phyloP scores from a whole-genome alignment of 2,113 vertebrate species.

The Herpailurus yagouaroundi region DNA sequence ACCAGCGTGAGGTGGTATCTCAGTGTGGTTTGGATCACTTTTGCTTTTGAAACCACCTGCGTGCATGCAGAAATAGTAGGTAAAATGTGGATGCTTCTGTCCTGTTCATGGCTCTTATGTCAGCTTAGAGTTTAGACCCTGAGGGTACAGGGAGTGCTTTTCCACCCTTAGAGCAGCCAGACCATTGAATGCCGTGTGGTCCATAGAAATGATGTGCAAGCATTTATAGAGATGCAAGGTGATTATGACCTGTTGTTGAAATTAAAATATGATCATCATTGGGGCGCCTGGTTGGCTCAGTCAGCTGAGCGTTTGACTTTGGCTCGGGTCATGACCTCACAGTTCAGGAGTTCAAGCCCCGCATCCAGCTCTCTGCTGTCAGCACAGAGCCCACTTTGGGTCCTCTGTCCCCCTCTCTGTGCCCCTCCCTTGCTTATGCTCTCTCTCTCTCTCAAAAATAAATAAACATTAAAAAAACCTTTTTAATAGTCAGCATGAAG shows the following conservation, averaged over 20 bases:
- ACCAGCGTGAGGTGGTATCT: too few species aligned
- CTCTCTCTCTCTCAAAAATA: too few species aligned
- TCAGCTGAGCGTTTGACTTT: too few species aligned
- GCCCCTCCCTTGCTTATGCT: too few species aligned
- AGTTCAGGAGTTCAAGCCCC: too few species aligned
- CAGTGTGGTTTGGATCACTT: too few species aligned
- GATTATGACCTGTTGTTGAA: background rate
- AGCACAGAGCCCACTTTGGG: too few species aligned
- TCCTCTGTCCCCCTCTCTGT: too few species aligned
- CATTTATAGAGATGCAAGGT: background rate
- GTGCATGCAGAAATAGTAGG: background rate
- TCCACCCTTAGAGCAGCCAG: background rate
- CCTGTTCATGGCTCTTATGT: background rate
- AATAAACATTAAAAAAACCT: too few species aligned
- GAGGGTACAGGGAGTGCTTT: accelerated
- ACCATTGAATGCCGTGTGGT: accelerated
- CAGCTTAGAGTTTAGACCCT: background rate
- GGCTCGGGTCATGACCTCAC: too few species aligned
- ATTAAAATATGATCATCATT: background rate
- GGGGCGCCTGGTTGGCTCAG: too few species aligned
- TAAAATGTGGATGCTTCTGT: accelerated
- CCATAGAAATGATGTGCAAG: accelerated
- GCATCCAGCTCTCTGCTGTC: too few species aligned
- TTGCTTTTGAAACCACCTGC: background rate
- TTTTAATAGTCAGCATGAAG: background rate